A percentile compares a stretch with the other conserved stretches of the same genome.
These are phyloP conservation scores for Melolontha melolontha DNA, from an alignment of 2,888 invertebrate genomes.

Conservation along the genomic window DNA sequence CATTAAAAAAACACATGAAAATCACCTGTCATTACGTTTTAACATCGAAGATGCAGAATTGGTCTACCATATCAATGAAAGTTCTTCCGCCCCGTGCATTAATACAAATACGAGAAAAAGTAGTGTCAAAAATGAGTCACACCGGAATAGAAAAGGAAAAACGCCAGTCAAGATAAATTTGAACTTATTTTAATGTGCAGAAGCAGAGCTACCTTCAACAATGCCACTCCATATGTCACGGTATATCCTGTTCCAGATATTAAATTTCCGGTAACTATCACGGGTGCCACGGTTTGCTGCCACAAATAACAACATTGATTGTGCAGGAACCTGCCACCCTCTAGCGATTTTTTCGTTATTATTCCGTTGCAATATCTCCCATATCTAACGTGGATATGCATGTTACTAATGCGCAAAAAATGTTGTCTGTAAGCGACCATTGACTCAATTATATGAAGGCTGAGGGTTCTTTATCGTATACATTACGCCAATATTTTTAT, in stretches of 20 bases:
- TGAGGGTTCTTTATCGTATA: no score
- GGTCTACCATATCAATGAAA: no score
- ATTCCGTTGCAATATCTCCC: neutral
- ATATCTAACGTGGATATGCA: neutral
- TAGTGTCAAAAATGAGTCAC: constrained; percentile 2
- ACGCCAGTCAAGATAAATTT: constrained; percentile 5
- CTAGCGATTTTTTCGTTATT: constrained; percentile 3
- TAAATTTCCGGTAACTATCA: constrained; percentile 47
- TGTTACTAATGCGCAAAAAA: neutral
- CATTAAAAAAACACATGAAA: no score
- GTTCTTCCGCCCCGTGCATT: neutral
- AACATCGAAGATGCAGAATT: no score
- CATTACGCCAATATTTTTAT: no score
- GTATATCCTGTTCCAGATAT: constrained; percentile 48
- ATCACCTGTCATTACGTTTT: no score
- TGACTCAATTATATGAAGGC: constrained; percentile 2
- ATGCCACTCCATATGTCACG: constrained; percentile 43
- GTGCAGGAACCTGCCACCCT: constrained; percentile 22
- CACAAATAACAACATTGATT: constrained; percentile 40
- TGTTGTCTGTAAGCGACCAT: constrained; percentile 3
- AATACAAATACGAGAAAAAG: neutral
- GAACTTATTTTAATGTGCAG: constrained; percentile 15
- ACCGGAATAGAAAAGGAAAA: constrained; percentile 19
- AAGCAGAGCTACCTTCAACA: constrained; percentile 30
- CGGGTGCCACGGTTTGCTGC: constrained; percentile 45